phyloP scores from a whole-genome alignment of 1,140 invertebrate genomes.

The Panulirus ornatus region DNA sequence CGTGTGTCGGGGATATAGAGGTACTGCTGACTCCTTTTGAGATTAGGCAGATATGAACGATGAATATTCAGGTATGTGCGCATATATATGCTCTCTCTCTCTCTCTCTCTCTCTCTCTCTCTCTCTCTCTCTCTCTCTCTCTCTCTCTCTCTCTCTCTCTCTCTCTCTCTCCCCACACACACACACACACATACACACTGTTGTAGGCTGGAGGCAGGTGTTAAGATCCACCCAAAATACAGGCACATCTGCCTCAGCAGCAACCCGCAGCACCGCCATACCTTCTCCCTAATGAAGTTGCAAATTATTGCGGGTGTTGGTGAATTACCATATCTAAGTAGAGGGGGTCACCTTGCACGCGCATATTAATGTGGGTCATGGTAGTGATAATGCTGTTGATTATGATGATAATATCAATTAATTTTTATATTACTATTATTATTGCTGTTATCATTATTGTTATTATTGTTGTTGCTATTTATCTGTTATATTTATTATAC shows the following conservation, averaged over 20 bases:
- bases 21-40: too few relatives aligned
- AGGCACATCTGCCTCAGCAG: not conserved
- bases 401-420: not conserved
- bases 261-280: not conserved
- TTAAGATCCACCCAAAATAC: not conserved
- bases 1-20: too few relatives aligned
- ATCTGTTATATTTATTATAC: not conserved
- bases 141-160: not conserved
- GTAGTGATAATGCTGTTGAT: not conserved
- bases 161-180: too few relatives aligned
- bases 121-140: not conserved
- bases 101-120: slow-evolving; percentile 7
- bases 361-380: not conserved
- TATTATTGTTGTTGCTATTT: not conserved
- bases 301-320: not conserved
- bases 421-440: not conserved
- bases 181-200: too few relatives aligned
- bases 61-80: too few relatives aligned
- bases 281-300: not conserved
- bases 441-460: not conserved
- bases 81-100: too few relatives aligned
- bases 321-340: not conserved
- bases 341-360: not conserved
- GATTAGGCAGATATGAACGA: too few relatives aligned
- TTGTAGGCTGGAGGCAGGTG: too few relatives aligned